Base-by-base conservation (phyloP, 2,797 vertebrate genomes). In the Strix occidentalis region DNA sequence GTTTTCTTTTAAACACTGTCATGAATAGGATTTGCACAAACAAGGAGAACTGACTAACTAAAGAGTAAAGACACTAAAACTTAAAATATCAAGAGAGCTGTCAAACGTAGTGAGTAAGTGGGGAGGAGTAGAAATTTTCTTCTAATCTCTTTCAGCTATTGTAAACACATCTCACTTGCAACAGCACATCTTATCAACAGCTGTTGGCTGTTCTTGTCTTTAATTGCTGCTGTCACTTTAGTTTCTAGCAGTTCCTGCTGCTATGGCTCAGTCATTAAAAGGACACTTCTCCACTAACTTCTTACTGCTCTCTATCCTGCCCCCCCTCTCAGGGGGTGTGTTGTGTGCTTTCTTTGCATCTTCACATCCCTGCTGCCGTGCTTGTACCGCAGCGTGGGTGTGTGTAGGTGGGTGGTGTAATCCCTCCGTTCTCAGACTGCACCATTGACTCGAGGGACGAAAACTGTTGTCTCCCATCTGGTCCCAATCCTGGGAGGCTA, bases 171-270 rank as follows among this genome's bases (percentile, higher is more conserved):
- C 84, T 94, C 80, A 65, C 85, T 95, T 50, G 60, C 78, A 91
- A 74, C 86, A 87, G 94, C 69, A 91, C 81, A 87, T 89, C 87
- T 96, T 93, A 94, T 91, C 84, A 96, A 96, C 95, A 96, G 87
- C 95, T 94, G 76, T 92, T 95, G 76, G 81, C 86, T 94, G 68
- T 43, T 91, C 79, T 92, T 72, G n/a, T 83, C 61, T 94, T 75
- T 93, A 90, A 87, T 88, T 93, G 90, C 78, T 90, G 86, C 93
- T 94, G 90, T 94, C 95, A 89, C 65, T 93, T 90, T 11, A 69
- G 65, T 68, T 95, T 50, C 86, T 28, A 57, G 43, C 64, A 75
- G 64, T 54, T 89, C 60, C 57, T 4, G 9, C 78, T 93, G 65
- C 88, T 68, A 16, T 0, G 5, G 45, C n/a, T 57, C 64, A 45